Evolutionary conservation across 2,113 vertebrate species (phyloP).

Genomic region (Hippocampus zosterae): DNA sequence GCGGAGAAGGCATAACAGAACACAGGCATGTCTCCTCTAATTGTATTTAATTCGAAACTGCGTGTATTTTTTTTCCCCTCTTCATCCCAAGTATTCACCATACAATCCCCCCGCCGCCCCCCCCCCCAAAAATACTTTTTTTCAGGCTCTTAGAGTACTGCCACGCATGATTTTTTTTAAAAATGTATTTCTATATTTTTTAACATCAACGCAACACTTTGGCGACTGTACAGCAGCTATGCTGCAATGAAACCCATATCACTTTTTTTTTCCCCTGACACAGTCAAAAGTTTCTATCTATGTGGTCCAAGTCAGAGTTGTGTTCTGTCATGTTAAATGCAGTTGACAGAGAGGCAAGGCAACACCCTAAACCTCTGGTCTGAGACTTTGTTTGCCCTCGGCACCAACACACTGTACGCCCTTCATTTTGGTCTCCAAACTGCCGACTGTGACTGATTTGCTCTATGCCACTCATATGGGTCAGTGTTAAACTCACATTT

Average conservation of each 20-base stretch:
- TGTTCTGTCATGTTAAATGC: constrained; percentile 69
- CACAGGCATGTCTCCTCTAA: constrained; percentile 12
- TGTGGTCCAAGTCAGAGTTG: constrained; percentile 62
- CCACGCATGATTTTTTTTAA: constrained; percentile 6
- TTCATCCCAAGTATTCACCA: not conserved
- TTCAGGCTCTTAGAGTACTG: not conserved
- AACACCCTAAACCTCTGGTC: constrained; percentile 72
- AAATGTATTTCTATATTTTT: constrained; percentile 6
- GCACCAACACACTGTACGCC: constrained; percentile 46
- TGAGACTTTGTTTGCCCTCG: constrained; percentile 64
- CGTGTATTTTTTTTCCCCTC: not conserved
- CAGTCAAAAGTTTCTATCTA: constrained; percentile 60
- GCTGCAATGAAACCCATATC: constrained; percentile 53
- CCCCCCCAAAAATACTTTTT: not conserved
- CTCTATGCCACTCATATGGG: constrained; percentile 26
- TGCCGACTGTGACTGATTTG: constrained; percentile 34
- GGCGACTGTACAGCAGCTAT: constrained; percentile 22
- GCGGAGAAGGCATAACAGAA: constrained; percentile 13
- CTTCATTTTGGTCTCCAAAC: constrained; percentile 43
- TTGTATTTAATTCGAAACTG: constrained; percentile 2
- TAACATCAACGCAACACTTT: constrained; percentile 21
- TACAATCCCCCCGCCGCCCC: no score
- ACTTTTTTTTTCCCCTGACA: constrained; percentile 68
- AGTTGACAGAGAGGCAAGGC: constrained; percentile 69
- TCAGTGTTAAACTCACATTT: constrained; percentile 3